Conservation (phyloP, 2,113 vertebrate genomes). For the Mirounga angustirostris region DNA sequence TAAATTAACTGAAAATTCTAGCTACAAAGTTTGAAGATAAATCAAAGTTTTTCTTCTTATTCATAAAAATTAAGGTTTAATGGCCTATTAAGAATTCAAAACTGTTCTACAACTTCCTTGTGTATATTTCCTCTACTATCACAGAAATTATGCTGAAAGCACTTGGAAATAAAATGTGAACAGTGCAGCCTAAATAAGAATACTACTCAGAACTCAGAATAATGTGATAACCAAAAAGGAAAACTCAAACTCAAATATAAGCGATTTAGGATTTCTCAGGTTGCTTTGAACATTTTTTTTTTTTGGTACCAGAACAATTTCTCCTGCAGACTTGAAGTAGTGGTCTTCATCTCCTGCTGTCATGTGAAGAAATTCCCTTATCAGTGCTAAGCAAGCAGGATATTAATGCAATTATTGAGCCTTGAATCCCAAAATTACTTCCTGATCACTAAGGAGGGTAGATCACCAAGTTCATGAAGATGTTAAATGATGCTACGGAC, state of each 20-base stretch:
- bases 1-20: slow-evolving; percentile 58
- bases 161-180: slow-evolving; percentile 29
- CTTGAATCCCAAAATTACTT: background rate
- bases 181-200: background rate
- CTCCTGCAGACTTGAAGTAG: background rate
- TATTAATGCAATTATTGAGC: background rate
- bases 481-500: background rate
- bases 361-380: background rate
- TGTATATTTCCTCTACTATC: background rate
- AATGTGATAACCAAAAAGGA: background rate
- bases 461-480: background rate
- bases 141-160: background rate
- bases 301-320: background rate
- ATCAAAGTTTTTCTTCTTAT: slow-evolving; percentile 57
- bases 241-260: background rate
- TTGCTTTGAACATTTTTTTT: background rate
- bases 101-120: background rate
- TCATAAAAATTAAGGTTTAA: slow-evolving; percentile 14
- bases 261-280: background rate
- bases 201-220: background rate
- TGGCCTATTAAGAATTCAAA: background rate
- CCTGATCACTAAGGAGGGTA: background rate
- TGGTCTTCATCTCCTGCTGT: background rate
- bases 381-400: background rate
- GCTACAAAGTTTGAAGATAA: slow-evolving; percentile 54